A percentile compares a stretch with the other conserved stretches of the same genome.
These are phyloP conservation scores for Melanotaenia boesemani DNA, from an alignment of 2,797 vertebrate genomes.

Conservation along the genomic window DNA sequence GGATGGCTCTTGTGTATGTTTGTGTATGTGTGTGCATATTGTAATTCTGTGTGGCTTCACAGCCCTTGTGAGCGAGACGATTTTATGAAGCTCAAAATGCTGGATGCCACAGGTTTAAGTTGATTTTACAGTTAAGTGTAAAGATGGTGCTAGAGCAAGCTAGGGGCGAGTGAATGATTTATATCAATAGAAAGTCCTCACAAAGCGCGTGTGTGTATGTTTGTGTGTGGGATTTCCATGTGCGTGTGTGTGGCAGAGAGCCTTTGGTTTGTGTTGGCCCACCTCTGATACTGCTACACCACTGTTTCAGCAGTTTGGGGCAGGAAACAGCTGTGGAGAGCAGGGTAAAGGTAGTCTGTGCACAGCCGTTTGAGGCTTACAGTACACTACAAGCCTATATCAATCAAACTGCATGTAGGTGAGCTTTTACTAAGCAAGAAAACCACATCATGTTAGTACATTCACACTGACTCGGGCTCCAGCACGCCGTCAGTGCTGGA, in stretches of 20 bases:
- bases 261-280: constrained; percentile 66
- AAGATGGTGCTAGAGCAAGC: neutral
- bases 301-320: constrained; percentile 82
- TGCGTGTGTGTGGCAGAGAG: constrained; percentile 37
- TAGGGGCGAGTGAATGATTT: constrained; percentile 7
- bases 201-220: neutral
- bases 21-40: neutral
- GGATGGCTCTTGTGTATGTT: constrained; percentile 24
- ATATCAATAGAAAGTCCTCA: constrained; percentile 7
- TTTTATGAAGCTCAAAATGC: neutral
- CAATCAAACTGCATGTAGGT: constrained; percentile 74
- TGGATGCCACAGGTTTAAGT: neutral
- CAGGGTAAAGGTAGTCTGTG: constrained; percentile 68
- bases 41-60: neutral
- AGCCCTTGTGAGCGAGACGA: neutral
- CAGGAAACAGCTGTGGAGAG: constrained; percentile 85
- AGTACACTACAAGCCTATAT: constrained; percentile 68
- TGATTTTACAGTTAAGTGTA: neutral
- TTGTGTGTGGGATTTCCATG: constrained; percentile 2
- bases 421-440: constrained; percentile 59
- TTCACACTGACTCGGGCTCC: constrained; percentile 49
- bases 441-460: constrained; percentile 73
- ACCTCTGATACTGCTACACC: constrained; percentile 64
- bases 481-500: constrained; percentile 34
- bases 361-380: constrained; percentile 77